These are phyloP conservation scores for Caenorhabditis sp. DNA, from an alignment of 2,888 invertebrate species.

Conservation along the genomic window DNA sequence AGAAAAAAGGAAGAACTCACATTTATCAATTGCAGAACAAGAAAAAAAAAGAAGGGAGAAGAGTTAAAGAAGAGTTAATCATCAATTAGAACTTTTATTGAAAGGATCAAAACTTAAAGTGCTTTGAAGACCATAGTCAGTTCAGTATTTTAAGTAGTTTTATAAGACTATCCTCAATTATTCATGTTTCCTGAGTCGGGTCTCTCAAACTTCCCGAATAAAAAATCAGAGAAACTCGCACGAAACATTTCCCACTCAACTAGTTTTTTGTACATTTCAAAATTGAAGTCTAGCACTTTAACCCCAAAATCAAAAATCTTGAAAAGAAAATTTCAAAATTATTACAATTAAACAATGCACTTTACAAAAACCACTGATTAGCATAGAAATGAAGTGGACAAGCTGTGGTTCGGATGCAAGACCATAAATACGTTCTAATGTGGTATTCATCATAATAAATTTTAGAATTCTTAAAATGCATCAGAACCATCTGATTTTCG, in stretches of 20 bases:
- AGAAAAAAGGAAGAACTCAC: background rate
- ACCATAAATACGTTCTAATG: too few relatives aligned
- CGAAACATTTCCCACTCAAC: conserved; percentile 4
- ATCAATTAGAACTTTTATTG: background rate
- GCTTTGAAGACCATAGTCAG: background rate
- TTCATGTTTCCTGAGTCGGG: conserved; percentile 28
- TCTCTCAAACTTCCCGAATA: conserved; percentile 41
- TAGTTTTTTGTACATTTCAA: background rate
- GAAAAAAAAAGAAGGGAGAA: background rate
- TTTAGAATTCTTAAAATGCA: too few relatives aligned
- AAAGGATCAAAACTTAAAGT: conserved; percentile 30
- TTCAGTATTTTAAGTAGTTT: conserved; percentile 22
- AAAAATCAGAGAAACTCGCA: conserved; percentile 19
- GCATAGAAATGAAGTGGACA: too few relatives aligned
- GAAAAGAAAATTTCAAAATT: too few relatives aligned
- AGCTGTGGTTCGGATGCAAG: too few relatives aligned
- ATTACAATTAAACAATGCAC: too few relatives aligned
- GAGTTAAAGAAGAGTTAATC: conserved; percentile 18
- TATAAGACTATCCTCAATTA: conserved; percentile 4
- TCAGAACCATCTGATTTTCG: conserved; percentile 6
- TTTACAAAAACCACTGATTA: too few relatives aligned
- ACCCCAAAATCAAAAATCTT: too few relatives aligned
- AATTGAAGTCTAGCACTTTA: background rate
- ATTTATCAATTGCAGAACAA: background rate
- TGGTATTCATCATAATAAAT: too few relatives aligned